Conservation (phyloP, 2,888 invertebrate genomes). For the Eupithecia exiguata region DNA sequence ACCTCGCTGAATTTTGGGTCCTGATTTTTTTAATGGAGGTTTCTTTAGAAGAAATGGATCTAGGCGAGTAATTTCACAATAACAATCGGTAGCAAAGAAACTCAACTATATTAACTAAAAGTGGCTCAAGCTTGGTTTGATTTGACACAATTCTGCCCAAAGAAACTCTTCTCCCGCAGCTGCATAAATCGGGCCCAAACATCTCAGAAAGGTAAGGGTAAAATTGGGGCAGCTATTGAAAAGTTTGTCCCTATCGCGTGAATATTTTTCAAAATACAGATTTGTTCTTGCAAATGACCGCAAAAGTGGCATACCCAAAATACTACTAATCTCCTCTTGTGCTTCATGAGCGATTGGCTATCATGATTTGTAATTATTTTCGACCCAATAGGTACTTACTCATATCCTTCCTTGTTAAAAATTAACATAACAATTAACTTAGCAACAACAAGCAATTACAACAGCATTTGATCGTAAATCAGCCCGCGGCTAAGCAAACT, state of each 20-base stretch:
- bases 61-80: too few relatives aligned
- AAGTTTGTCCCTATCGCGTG: not conserved
- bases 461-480: not conserved
- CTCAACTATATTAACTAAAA: not conserved
- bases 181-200: too few relatives aligned
- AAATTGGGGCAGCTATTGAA: not conserved
- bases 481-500: constrained; percentile 1
- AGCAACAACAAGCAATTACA: not conserved
- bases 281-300: not conserved
- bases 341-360: not conserved
- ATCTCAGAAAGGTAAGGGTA: too few relatives aligned
- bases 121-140: too few relatives aligned
- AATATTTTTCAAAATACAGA: not conserved
- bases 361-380: not conserved
- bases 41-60: not conserved
- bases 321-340: not conserved
- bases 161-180: too few relatives aligned
- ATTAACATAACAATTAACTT: not conserved
- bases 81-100: not conserved
- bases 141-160: too few relatives aligned
- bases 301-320: not conserved
- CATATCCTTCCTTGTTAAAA: not conserved
- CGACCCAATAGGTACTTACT: not conserved
- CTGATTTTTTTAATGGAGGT: not conserved
- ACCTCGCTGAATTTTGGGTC: not conserved